Evolutionary conservation across 2,113 vertebrate species (phyloP).

Genomic region (Malurus cyaneus): DNA sequence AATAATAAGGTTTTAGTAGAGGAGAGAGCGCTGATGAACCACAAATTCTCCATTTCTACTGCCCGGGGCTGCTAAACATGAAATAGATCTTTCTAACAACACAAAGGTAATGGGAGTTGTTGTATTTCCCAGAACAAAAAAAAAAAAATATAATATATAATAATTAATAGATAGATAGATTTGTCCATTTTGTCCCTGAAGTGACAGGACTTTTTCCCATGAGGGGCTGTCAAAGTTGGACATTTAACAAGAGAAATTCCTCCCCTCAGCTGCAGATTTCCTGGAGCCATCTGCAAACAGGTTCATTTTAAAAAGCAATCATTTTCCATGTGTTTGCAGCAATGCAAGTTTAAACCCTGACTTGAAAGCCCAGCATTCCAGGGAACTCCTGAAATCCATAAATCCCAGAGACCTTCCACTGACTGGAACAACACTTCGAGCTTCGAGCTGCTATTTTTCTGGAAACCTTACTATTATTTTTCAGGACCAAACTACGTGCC

Average conservation of each 20-base stretch:
- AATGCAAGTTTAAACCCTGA: not conserved
- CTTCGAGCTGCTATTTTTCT: not conserved
- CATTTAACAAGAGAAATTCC: not conserved
- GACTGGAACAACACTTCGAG: not conserved
- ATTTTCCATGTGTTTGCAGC: not conserved
- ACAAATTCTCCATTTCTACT: not conserved
- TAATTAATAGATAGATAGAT: not conserved
- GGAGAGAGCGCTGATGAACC: not conserved
- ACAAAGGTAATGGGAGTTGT: not conserved
- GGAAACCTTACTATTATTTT: not conserved
- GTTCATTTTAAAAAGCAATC: not conserved
- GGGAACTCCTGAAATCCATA: not conserved
- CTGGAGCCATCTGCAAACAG: not conserved
- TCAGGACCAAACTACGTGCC: not conserved
- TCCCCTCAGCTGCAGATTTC: not conserved
- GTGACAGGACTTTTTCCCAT: not conserved
- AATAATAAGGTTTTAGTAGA: not conserved
- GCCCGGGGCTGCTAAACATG: not conserved
- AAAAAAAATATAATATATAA: too few relatives aligned
- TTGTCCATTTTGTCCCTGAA: not conserved
- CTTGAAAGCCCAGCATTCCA: not conserved
- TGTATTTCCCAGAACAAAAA: not conserved
- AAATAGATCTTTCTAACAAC: not conserved
- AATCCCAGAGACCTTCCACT: not conserved
- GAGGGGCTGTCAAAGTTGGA: not conserved